Evolutionary conservation across 2,797 vertebrate genomes (phyloP).

Genomic region (Eremophila alpestris): DNA sequence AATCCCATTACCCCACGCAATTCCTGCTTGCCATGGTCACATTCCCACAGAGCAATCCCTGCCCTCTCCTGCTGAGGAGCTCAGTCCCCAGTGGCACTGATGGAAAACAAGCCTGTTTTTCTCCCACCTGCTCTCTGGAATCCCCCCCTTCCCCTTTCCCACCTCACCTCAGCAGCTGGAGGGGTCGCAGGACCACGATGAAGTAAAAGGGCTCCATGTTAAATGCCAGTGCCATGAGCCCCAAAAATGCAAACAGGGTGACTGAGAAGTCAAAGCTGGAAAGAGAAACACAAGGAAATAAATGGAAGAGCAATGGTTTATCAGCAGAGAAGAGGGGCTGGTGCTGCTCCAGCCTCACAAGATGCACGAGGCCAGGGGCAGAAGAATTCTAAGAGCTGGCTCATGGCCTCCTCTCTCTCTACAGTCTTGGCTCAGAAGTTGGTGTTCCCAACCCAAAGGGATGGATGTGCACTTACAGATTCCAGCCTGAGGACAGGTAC

Average conservation of each 20-base stretch:
- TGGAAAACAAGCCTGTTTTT: background rate
- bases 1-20: conserved; percentile 56
- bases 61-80: conserved; percentile 27
- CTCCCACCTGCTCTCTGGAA: background rate
- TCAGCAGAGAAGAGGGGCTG: background rate
- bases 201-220: conserved; percentile 98
- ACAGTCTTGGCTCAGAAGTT: background rate
- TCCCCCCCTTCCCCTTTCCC: background rate
- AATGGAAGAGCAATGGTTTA: background rate
- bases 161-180: conserved; percentile 91
- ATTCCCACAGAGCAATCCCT: conserved; percentile 38
- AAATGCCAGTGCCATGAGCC: conserved; percentile 90
- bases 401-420: background rate
- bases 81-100: background rate
- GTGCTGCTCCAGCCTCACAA: background rate
- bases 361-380: background rate
- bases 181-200: conserved; percentile 90
- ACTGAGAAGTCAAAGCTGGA: conserved; percentile 95
- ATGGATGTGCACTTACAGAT: conserved; percentile 84
- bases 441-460: background rate
- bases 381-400: background rate
- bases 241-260: conserved; percentile 91
- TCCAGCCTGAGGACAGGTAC: conserved; percentile 97
- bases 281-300: background rate
- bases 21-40: conserved; percentile 5